A percentile compares a stretch with the other conserved stretches of the same genome.
Conservation (phyloP, 92 coral and sea anemone species). For the Zoanthus solanderi region DNA sequence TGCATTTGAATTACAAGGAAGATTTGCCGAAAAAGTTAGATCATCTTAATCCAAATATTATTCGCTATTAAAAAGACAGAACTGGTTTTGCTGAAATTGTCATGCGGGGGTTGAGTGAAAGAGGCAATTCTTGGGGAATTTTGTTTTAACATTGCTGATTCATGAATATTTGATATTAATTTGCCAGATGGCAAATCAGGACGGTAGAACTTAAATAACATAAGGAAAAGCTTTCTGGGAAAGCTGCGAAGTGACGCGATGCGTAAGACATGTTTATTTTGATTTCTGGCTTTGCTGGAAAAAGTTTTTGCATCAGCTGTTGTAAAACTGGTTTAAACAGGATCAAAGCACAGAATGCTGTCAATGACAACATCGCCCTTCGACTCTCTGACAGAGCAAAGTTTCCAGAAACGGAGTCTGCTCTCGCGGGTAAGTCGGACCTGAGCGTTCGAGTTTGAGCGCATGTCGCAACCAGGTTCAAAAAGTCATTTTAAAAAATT, state of each 20-base stretch:
- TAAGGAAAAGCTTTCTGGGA: slow-evolving; percentile 4
- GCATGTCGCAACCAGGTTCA: slow-evolving; percentile 8
- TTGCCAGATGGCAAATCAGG: slow-evolving; percentile 36
- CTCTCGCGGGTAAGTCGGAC: slow-evolving; percentile 33
- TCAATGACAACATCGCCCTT: slow-evolving; percentile 27
- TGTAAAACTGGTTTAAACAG: not conserved
- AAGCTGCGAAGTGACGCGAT: not conserved
- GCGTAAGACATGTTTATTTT: slow-evolving; percentile 29
- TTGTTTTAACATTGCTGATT: slow-evolving; percentile 3
- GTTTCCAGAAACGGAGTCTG: slow-evolving; percentile 6
- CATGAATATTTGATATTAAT: slow-evolving; percentile 38
- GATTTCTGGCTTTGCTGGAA: slow-evolving; percentile 17
- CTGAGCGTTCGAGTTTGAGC: not conserved
- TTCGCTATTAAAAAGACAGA: not conserved
- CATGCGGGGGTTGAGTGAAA: slow-evolving; percentile 15
- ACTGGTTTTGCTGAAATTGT: not conserved
- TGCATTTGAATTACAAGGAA: not conserved
- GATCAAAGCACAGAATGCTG: not conserved
- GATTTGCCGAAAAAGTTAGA: not conserved
- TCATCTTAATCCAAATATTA: not conserved
- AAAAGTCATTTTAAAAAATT: slow-evolving; percentile 10
- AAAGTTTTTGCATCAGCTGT: not conserved
- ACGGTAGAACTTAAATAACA: slow-evolving; percentile 6
- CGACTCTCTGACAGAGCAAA: slow-evolving; percentile 32
- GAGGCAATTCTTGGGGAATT: slow-evolving; percentile 18